These are phyloP conservation scores for Philonicus albiceps DNA, from an alignment of 2,888 invertebrate genomes.

Conservation along the genomic window DNA sequence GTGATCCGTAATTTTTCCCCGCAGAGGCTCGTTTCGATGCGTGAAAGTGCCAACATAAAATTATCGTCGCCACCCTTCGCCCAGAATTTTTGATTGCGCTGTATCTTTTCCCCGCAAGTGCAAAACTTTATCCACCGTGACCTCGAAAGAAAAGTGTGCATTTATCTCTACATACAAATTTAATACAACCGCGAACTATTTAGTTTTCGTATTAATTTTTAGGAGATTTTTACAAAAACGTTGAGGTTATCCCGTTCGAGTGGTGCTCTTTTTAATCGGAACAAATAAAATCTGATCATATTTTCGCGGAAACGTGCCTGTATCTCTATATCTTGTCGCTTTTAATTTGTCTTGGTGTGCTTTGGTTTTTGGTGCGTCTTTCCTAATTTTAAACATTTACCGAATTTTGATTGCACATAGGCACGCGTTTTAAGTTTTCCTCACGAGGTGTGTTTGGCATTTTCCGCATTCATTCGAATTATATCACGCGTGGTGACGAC, in stretches of 20 bases:
- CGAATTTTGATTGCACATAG: background rate
- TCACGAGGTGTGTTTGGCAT: background rate
- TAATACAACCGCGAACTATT: background rate
- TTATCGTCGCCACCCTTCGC: background rate
- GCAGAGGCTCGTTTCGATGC: conserved; percentile 17
- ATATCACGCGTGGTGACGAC: conserved; percentile 14
- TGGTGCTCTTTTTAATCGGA: background rate
- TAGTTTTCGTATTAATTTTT: background rate
- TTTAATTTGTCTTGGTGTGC: conserved; percentile 22
- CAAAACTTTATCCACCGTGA: background rate
- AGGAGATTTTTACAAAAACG: background rate
- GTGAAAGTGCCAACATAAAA: conserved; percentile 6
- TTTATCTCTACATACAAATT: background rate
- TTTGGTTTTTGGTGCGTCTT: conserved; percentile 1
- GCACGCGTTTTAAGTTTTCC: background rate
- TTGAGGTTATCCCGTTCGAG: background rate
- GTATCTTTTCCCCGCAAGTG: background rate
- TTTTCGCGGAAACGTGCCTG: background rate
- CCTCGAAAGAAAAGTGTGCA: background rate
- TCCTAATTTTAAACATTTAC: conserved; percentile 30
- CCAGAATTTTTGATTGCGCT: background rate
- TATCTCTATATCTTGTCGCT: background rate
- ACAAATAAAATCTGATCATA: background rate
- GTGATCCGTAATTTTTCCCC: background rate
- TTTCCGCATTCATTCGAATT: conserved; percentile 42